Evolutionary conservation across 2,888 invertebrate species (phyloP).

Genomic region (Drosophila meridiana): DNA sequence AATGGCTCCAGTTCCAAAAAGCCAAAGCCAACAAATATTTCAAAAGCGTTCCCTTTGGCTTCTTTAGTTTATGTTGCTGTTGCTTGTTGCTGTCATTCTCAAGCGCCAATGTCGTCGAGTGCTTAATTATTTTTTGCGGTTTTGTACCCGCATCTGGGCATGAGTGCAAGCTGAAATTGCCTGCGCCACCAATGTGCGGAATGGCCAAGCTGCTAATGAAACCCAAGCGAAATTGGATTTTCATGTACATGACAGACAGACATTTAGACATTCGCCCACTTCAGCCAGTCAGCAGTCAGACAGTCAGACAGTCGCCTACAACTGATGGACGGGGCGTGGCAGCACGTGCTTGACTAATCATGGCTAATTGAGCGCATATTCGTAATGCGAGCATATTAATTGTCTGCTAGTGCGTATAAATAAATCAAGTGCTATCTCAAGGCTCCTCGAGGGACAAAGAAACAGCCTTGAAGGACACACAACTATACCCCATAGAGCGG

Average conservation of each 20-base stretch:
- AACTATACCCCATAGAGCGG: too few species aligned
- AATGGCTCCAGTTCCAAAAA: constrained; percentile 20
- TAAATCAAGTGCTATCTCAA: constrained; percentile 52
- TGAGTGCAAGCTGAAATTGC: constrained; percentile 62
- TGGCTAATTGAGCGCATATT: constrained; percentile 72
- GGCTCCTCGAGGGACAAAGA: constrained; percentile 17
- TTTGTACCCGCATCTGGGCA: constrained; percentile 57
- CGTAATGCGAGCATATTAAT: constrained; percentile 73
- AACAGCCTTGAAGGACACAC: not conserved
- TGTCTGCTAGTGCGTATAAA: constrained; percentile 41
- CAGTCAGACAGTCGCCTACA: constrained; percentile 34
- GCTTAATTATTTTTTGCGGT: constrained; percentile 79
- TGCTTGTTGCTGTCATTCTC: constrained; percentile 67
- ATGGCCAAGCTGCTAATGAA: constrained; percentile 71
- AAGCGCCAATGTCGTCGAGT: constrained; percentile 71
- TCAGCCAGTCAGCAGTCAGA: constrained; percentile 1
- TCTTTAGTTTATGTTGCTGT: constrained; percentile 25
- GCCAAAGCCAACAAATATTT: constrained; percentile 60
- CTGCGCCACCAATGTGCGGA: constrained; percentile 36
- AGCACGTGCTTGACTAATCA: constrained; percentile 78
- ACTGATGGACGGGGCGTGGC: constrained; percentile 71
- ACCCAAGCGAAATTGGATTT: constrained; percentile 76
- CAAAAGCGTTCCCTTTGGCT: constrained; percentile 56
- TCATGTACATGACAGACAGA: constrained; percentile 69
- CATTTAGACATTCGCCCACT: constrained; percentile 23